Percentiles rank a stretch among this genome's conserved stretches.
These are phyloP conservation scores for Hormiphora californensis DNA, from an alignment of 37 sponge, comb jelly and placozoan species.

Conservation along the genomic window DNA sequence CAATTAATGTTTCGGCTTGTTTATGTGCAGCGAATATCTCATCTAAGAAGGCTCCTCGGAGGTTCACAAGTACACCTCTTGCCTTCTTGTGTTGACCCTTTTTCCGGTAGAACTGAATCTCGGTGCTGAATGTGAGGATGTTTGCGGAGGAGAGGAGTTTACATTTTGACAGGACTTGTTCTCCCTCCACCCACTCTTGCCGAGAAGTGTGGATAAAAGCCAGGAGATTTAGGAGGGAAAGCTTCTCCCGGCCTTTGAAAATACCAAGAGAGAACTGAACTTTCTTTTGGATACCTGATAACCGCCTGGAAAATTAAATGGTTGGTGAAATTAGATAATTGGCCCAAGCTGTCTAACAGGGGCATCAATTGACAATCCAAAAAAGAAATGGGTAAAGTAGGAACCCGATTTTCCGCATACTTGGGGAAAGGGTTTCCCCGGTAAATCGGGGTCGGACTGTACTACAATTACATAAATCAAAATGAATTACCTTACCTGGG, in stretches of 20 bases:
- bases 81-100: background rate
- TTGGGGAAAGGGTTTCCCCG: too few relatives aligned
- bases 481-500: background rate
- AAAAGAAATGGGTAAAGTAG: too few relatives aligned
- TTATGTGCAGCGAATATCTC: background rate
- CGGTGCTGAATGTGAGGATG: constrained; percentile 3
- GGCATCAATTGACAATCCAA: too few relatives aligned
- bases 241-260: background rate
- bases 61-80: background rate
- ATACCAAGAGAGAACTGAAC: background rate
- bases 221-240: constrained; percentile 34
- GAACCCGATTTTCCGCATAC: too few relatives aligned
- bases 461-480: background rate
- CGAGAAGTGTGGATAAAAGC: background rate
- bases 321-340: too few relatives aligned
- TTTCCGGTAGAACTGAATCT: background rate
- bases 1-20: background rate
- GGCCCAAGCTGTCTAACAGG: too few relatives aligned
- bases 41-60: background rate
- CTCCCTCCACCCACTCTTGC: background rate
- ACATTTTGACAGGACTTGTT: background rate
- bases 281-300: background rate
- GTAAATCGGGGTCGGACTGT: too few relatives aligned
- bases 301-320: background rate
- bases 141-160: background rate